phyloP scores from a whole-genome alignment of 2,797 vertebrate species.

The Chaetodon trifasciatus region DNA sequence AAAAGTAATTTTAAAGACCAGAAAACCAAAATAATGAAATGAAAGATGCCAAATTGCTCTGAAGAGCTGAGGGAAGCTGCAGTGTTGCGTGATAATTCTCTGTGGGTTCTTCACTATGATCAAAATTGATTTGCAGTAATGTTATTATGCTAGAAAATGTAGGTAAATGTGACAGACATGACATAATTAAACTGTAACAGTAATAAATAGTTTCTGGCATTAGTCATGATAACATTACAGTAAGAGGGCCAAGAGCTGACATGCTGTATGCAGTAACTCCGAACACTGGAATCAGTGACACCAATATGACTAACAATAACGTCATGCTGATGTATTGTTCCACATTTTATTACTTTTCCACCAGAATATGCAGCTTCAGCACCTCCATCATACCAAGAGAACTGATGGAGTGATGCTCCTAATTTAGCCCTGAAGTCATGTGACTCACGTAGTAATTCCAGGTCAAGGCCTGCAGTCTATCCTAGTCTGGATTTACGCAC shows the following conservation, averaged over 20 bases:
- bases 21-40: neutral
- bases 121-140: neutral
- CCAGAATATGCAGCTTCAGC: conserved; percentile 7
- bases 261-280: conserved; percentile 9
- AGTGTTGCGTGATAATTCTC: neutral
- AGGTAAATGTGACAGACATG: neutral
- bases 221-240: neutral
- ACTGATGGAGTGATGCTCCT: neutral
- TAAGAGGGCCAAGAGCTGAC: neutral
- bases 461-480: conserved; percentile 48
- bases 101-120: neutral
- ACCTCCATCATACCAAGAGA: neutral
- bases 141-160: neutral
- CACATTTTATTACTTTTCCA: conserved; percentile 21
- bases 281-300: conserved; percentile 6
- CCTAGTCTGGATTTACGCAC: conserved; percentile 22
- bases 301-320: neutral
- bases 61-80: neutral
- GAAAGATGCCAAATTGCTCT: neutral
- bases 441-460: conserved; percentile 29
- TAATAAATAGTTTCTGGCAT: neutral
- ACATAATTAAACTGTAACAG: neutral
- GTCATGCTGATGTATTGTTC: conserved; percentile 14
- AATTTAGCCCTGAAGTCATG: conserved; percentile 39
- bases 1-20: neutral